Evolutionary conservation across 2,797 vertebrate species (phyloP).

Genomic region (Myiothlypis chrysogaster): DNA sequence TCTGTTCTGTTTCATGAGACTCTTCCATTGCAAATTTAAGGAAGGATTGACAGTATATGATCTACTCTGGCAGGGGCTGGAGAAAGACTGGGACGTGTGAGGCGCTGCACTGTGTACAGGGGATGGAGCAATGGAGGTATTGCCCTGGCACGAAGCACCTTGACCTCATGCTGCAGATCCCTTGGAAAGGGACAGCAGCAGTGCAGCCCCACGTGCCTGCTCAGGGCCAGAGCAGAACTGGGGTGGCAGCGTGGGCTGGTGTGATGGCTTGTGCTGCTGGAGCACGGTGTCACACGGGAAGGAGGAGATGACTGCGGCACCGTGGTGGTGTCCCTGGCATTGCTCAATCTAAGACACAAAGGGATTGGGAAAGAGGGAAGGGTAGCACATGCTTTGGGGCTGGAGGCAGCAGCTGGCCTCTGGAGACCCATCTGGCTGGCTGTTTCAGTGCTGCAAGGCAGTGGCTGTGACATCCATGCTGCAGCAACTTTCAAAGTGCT

Average conservation of each 20-base stretch:
- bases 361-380: background rate
- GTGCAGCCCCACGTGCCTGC: background rate
- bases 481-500: background rate
- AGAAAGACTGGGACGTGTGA: background rate
- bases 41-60: constrained; percentile 29
- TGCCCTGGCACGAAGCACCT: background rate
- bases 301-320: background rate
- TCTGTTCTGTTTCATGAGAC: constrained; percentile 63
- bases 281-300: background rate
- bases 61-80: constrained; percentile 1
- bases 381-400: background rate
- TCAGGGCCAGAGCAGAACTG: background rate
- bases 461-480: fast-evolving
- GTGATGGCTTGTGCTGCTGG: background rate
- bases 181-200: background rate
- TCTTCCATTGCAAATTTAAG: constrained; percentile 17
- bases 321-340: fast-evolving
- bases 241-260: background rate
- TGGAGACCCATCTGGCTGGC: background rate
- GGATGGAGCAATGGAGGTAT: background rate
- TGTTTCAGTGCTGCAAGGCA: background rate
- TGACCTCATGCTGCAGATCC: background rate
- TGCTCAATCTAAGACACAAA: background rate
- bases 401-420: background rate
- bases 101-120: background rate